Base-by-base conservation (phyloP, 2,888 invertebrate species). In the Dryobota labecula region DNA sequence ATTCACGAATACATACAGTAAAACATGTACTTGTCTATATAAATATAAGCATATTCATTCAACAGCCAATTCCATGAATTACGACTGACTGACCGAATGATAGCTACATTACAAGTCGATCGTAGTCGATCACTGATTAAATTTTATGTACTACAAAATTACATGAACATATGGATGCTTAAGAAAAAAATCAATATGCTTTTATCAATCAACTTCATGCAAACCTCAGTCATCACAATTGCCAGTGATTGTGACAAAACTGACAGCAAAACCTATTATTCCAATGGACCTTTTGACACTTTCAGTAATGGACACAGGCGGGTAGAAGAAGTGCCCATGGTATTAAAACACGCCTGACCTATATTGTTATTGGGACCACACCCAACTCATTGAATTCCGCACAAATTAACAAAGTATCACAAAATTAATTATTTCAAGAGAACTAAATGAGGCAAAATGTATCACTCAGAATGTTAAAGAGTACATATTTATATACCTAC, bases 351-450 rank as follows among this genome's bases (percentile, higher is more conserved):
- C 13, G 5, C 3, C 13, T 51, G 7, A 66, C 20, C 20, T 20
- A 60, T 36, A 8, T 47, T 6, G 24, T 27, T 18, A 76, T n/a
- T 70, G 41, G 43, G 27, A 63, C 77, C 73, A 66, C 36, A 73
- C 82, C 70, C 61, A 49, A 33, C 69, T 76, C 66, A 67, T 61
- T 56, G 53, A 73, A 66, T 69, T 63, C 57, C 66, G n/a, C 69
- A 76, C 63, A 73, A 81, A 82, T 78, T 81, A 70, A 79, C 66
- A 76, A 56, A 47, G 53, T 65, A 68, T 65, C 45, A 68, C 65
- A 65, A 77, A 76, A 74, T 73, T 71, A 73, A 76, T 74, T 76
- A 77, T 64, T 64, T 60, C 33, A 64, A 57, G 51, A 56, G 73
- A 60, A 67, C 70, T 65, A 76, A 75, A 54, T 69, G 61, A 66